phyloP scores from a whole-genome alignment of 92 coral and sea anemone genomes.

The Paramuricea clavata region DNA sequence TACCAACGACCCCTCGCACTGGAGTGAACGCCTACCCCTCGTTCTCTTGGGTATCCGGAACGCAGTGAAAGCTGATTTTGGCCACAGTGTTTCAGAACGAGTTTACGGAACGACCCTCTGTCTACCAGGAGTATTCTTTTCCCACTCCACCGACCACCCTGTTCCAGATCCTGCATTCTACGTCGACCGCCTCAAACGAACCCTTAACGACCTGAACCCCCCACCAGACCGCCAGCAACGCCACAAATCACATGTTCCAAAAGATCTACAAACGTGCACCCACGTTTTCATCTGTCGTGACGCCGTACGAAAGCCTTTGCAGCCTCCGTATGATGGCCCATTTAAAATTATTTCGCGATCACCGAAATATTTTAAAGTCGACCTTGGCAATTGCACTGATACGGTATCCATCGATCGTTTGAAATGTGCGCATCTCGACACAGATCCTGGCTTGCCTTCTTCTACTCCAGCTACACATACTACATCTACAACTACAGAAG shows the following conservation, averaged over 20 bases:
- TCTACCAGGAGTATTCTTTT: too few relatives aligned
- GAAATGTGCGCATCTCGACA: conserved; percentile 25
- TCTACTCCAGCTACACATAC: not conserved
- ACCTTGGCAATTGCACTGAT: conserved; percentile 24
- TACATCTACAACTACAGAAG: not conserved
- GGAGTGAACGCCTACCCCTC: too few relatives aligned
- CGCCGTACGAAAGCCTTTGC: too few relatives aligned
- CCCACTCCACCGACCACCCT: too few relatives aligned
- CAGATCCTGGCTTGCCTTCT: not conserved
- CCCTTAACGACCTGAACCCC: not conserved
- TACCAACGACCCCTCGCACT: too few relatives aligned
- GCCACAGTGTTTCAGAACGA: too few relatives aligned
- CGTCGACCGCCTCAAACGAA: conserved; percentile 12
- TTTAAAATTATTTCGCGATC: conserved; percentile 34
- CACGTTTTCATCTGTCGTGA: not conserved
- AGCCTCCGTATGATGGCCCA: too few relatives aligned
- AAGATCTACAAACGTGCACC: not conserved
- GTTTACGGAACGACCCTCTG: too few relatives aligned
- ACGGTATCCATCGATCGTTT: conserved; percentile 1
- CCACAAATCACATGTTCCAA: not conserved
- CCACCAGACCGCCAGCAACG: not conserved
- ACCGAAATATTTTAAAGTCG: conserved; percentile 30
- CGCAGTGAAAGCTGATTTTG: too few relatives aligned
- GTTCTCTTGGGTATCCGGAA: too few relatives aligned
- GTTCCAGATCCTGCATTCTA: not conserved